Base-by-base conservation (phyloP, 2,888 invertebrate species). In the Camponotus fellah region DNA sequence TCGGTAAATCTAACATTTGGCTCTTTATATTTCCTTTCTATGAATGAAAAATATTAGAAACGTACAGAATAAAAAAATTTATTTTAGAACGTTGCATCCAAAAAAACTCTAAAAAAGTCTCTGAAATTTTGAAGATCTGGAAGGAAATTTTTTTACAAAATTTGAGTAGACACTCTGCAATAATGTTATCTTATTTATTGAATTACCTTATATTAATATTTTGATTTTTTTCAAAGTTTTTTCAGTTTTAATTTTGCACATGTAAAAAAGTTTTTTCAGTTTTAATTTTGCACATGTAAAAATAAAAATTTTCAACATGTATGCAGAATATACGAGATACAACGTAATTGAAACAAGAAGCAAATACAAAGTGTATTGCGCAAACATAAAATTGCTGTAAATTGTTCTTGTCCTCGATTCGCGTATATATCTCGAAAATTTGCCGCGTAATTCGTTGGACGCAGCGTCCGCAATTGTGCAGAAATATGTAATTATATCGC, bases 401-500 rank as follows among this genome's bases (percentile, higher is more conserved):
- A 76, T 0, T 37, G 17, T 14, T 76, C 37, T 49, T 64, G 21
- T 34, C 14, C 17, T 2, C 17, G 26, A 1, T 3, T 56, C 9
- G 2, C 14, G 6, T 21, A 26, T 6, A 26, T 8, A 12, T 68
- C 26, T 53, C 8, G 21, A 53, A 75, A 34, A 3, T 26, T 26
- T 2, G 12, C n/a, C n/a, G 56, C 40, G 40, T 69, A 71, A 77
- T 69, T 77, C n/a, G 69, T 65, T 75, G 26, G 2, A 26, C n/a
- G 21, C 21, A 3, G 14, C 37, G n/a, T 43, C 21, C 66, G 56
- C 58, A 43, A 77, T 56, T n/a, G 56, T 21, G 17, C 6, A 40
- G 32, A 56, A 40, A 77, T 43, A 58, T 32, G 72, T 77, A 79
- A 79, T 79, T 79, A 72, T 37, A 72, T 37, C 37, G 21, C 21